phyloP scores from a whole-genome alignment of 2,113 vertebrate species.

The Arvicanthis niloticus region DNA sequence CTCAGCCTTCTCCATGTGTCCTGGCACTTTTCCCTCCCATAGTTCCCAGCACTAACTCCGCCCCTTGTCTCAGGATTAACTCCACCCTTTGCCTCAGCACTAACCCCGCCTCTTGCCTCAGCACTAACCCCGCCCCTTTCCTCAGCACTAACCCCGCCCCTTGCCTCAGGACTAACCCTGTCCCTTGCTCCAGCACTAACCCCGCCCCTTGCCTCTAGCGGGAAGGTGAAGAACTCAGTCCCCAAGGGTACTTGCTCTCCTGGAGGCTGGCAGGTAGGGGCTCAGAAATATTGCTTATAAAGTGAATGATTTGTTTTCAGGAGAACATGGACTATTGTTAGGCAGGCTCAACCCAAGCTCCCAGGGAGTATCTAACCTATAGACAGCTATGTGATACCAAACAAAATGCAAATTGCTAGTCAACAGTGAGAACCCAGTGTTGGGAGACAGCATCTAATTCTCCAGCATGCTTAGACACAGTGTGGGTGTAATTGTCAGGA shows the following conservation, averaged over 20 bases:
- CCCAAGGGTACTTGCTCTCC: not conserved
- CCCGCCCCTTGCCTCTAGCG: not conserved
- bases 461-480: not conserved
- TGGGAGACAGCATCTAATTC: conserved; percentile 64
- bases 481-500: conserved; percentile 41
- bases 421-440: conserved; percentile 20
- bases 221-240: not conserved
- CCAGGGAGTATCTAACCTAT: conserved; percentile 15
- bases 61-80: not conserved
- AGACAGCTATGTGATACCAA: conserved; percentile 17
- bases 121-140: not conserved
- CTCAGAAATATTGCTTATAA: conserved; percentile 37
- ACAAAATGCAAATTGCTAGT: conserved; percentile 62
- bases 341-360: conserved; percentile 10
- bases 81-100: not conserved
- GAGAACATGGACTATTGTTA: not conserved
- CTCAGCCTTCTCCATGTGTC: not conserved
- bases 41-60: too few species aligned
- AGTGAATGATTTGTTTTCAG: conserved; percentile 36
- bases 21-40: not conserved
- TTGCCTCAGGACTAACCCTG: not conserved
- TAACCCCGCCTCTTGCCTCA: not conserved
- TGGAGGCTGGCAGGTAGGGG: not conserved
- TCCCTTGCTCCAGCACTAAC: not conserved
- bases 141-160: not conserved